A percentile compares a stretch with the other conserved stretches of the same genome.
phyloP scores from a whole-genome alignment of 2,797 vertebrate genomes.

The Hypotaenidia philippensis region DNA sequence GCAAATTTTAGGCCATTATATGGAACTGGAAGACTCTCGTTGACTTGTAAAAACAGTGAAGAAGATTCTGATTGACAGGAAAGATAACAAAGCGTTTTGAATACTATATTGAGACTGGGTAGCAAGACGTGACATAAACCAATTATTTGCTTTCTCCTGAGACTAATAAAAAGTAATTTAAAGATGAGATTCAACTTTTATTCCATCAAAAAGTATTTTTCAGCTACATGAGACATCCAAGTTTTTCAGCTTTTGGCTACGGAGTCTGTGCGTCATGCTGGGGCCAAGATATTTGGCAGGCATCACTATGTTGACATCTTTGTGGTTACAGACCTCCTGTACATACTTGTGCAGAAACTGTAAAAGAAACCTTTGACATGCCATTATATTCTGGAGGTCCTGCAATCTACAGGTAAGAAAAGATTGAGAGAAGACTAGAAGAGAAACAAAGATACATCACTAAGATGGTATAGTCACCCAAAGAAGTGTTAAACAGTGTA shows the following conservation, averaged over 20 bases:
- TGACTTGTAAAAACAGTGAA: not conserved
- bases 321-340: conserved; percentile 35
- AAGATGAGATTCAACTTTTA: not conserved
- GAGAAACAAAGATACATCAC: not conserved
- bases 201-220: not conserved
- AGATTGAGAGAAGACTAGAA: not conserved
- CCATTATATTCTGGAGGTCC: not conserved
- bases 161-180: conserved; percentile 38
- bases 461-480: not conserved
- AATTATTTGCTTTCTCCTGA: conserved; percentile 16
- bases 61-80: not conserved
- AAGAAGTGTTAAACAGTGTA: not conserved
- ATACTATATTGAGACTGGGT: not conserved
- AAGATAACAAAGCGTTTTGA: not conserved
- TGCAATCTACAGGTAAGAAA: not conserved
- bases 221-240: not conserved
- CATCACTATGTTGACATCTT: not conserved
- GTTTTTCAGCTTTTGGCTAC: not conserved
- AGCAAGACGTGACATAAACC: not conserved
- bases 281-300: conserved; percentile 1
- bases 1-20: not conserved
- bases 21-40: not conserved
- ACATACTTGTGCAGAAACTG: not conserved
- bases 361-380: not conserved
- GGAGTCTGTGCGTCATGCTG: not conserved